Evolutionary conservation across 2,113 vertebrate species (phyloP).

Genomic region (Scortum barcoo): DNA sequence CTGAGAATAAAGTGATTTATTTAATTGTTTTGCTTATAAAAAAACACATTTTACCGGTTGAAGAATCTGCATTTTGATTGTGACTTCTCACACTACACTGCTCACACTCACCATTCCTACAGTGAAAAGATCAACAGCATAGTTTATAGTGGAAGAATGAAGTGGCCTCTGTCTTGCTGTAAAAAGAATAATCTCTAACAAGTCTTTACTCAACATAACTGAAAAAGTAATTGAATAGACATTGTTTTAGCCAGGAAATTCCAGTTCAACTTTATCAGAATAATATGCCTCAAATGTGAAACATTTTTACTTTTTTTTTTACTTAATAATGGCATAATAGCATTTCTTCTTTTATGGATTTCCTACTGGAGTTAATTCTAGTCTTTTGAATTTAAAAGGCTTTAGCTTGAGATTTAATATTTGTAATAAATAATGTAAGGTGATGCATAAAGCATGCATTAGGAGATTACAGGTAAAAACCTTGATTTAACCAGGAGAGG

Average conservation of each 20-base stretch:
- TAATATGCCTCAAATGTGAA: not conserved
- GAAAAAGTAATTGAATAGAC: not conserved
- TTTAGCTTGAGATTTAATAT: not conserved
- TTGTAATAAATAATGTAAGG: not conserved
- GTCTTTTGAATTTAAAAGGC: not conserved
- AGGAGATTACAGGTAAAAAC: not conserved
- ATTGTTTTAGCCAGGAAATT: not conserved
- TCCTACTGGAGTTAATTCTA: not conserved
- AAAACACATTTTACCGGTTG: not conserved
- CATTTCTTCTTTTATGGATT: not conserved
- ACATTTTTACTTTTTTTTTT: too few species aligned
- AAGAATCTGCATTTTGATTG: not conserved
- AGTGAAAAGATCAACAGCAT: not conserved
- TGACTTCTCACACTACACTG: not conserved
- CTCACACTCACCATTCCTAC: not conserved
- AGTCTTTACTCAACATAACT: not conserved
- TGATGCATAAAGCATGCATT: not conserved
- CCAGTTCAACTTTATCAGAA: not conserved
- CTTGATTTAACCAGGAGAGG: constrained; percentile 36
- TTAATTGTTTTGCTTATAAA: not conserved
- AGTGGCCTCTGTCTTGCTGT: not conserved
- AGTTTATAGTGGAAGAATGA: not conserved
- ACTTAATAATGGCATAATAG: too few species aligned
- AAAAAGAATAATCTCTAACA: not conserved
- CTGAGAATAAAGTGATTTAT: constrained; percentile 39